Evolutionary conservation across 2,888 invertebrate species (phyloP), one percentile per base, ranked within the genome.

Genomic region (Hydroisotoma schaefferi): DNA sequence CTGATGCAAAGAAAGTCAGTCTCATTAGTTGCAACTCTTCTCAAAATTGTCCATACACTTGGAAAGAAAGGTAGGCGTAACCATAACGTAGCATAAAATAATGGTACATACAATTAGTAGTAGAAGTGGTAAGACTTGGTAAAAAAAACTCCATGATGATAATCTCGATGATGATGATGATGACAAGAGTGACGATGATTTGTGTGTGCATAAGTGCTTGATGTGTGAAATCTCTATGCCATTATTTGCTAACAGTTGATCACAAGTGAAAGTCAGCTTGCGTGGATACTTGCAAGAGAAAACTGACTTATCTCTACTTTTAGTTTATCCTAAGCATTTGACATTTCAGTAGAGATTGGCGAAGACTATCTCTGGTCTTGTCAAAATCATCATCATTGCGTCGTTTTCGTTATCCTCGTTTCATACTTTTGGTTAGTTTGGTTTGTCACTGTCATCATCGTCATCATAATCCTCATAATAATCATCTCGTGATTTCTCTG

Each of bases 211-310:
- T 47, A 37, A 43, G 37, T 57, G 60, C 55, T 46, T 59, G 51
- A 29, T 40, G 49, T 58, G 55, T 60, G 58, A 58, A 54, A 49
- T 49, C 37, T 57, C 52, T 52, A 25, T 49, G 52, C 61, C 52
- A 53, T 58, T 61, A 61, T 65, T 65, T 65, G 65, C 62, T 65
- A 62, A 62, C 62, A 65, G 57, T 59, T 27, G 56, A 58, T 48
- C 38, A 46, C 53, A 53, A 53, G 49, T 63, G 28, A 49, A 49
- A 49, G 49, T 49, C 49, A 29, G 49, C 20, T 18, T 18, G 20
- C 18, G 26, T 10, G 23, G 26, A 49, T 18, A 10, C 40, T 40
- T 5, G 40, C 8, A 33, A 33, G 8, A 33, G 33, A 10, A 33
- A 15, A 33, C 33, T 15, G n/a, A n/a, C n/a, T n/a, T n/a, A n/a